Base-by-base conservation (phyloP, 1,140 invertebrate genomes). In the Drosophila punjabiensis region DNA sequence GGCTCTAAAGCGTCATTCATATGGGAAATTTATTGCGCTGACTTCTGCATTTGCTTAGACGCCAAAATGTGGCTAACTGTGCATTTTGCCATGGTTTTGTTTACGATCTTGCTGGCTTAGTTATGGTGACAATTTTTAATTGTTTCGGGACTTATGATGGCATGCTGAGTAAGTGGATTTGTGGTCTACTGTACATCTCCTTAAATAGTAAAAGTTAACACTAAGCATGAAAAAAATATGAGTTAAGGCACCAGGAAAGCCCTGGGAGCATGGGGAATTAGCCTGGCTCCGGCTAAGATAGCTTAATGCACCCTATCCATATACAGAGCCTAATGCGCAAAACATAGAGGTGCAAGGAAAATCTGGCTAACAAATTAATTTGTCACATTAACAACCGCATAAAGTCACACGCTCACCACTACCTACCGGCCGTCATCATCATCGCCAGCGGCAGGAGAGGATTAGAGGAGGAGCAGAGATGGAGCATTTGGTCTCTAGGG, bases 311-410 rank as follows among this genome's bases (percentile, higher is more conserved):
- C 59, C 61, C 50, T 81, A 73, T 73, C 77, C 78, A 81, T 81
- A 68, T 75, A 75, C 69, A 81, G 79, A 81, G 65, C 48, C 39
- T 39, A 66, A 70, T 69, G 48, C 41, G 53, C 35, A 67, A 73
- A 58, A 58, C 64, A 60, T 39, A 60, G 47, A 79, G 70, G 82
- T 77, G 64, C 73, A 66, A 76, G 74, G 70, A 70, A 77, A 90
- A 80, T 90, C 87, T 70, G 82, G 76, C 73, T 86, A 90, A 86
- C 86, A 90, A 90, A 90, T 90, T 86, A 90, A 90, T 90, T 90
- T 90, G 86, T 90, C 87, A 90, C 90, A 90, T 91, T 86, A 90
- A 90, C 86, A 90, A 90, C 86, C 65, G 63, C 87, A 86, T 82
- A 90, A 90, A 90, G 86, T 90, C 86, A 82, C 86, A 90, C 86